Conservation (phyloP, 1,140 invertebrate species). For the Meloidogyne floridensis region DNA sequence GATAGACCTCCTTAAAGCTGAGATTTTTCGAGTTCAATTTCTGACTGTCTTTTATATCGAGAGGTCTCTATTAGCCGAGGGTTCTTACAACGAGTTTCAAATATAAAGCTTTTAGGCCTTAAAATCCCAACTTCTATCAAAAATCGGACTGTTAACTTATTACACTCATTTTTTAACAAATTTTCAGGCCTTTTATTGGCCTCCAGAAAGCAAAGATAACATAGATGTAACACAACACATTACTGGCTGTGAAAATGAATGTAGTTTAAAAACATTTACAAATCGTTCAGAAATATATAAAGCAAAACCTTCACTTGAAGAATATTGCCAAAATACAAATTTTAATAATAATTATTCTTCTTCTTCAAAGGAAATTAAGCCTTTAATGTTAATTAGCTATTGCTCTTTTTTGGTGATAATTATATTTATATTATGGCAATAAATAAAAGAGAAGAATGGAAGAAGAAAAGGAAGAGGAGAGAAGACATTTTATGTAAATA, state of each 20-base stretch:
- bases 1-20: too few relatives aligned
- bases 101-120: too few relatives aligned
- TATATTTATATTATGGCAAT: background rate
- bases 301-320: constrained; percentile 26
- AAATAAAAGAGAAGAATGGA: background rate
- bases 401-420: background rate
- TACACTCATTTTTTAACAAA: too few relatives aligned
- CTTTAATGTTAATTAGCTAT: too few relatives aligned
- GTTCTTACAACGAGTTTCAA: too few relatives aligned
- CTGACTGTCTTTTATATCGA: too few relatives aligned
- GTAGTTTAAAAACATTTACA: constrained; percentile 25
- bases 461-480: background rate
- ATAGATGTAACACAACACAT: constrained; percentile 32
- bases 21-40: too few relatives aligned
- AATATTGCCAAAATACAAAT: constrained; percentile 27
- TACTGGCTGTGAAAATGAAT: constrained; percentile 25
- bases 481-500: background rate
- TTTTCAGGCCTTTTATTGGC: constrained; percentile 37
- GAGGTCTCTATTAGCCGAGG: too few relatives aligned
- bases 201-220: background rate
- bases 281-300: constrained; percentile 27
- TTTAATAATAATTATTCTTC: constrained; percentile 8
- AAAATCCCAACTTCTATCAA: too few relatives aligned
- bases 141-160: too few relatives aligned
- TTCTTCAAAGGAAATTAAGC: background rate